Base-by-base conservation (phyloP, 2,888 invertebrate species). In the Salpingus planirostris region DNA sequence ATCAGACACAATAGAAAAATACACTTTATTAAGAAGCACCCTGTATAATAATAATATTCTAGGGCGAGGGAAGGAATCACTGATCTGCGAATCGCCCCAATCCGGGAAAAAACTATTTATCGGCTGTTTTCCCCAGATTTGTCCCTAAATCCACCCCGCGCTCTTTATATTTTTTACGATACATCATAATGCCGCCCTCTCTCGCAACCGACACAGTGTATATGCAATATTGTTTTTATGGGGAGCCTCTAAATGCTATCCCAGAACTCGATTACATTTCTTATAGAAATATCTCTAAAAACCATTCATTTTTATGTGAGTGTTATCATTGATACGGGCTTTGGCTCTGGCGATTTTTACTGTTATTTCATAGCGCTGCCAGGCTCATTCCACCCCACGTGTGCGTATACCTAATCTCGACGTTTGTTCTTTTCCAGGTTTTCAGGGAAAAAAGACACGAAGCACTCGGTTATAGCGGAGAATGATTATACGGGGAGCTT, bases 241-340 rank as follows among this genome's bases (percentile, higher is more conserved):
- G 52, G 51, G 47, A 50, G n/a, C 42, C 50, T 54, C 43, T 53
- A 49, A 57, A 58, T 56, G 58, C 49, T 44, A 49, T 47, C 49
- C 47, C 38, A 46, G 40, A 41, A 46, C 38, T 47, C 51, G 55
- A 59, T 59, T 56, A 56, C 52, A 49, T 54, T 50, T 56, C 52
- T 50, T 46, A 49, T 47, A 49, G 52, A 52, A 52, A 55, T 52
- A 45, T 46, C 45, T 39, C 54, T 52, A 50, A 60, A 62, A 62
- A 60, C 63, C 58, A 64, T 65, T 64, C 63, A 65, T 58, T 65
- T 65, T 65, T 65, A 65, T 65, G 65, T 55, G 61, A 61, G 33
- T 62, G 61, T 62, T 63, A 64, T 64, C 62, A 62, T 61, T 61
- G 64, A 64, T 62, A 62, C 52, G 55, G 52, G 49, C 50, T 50